Evolutionary conservation across 2,113 vertebrate species (phyloP).

Genomic region (Ploceus nigricollis): DNA sequence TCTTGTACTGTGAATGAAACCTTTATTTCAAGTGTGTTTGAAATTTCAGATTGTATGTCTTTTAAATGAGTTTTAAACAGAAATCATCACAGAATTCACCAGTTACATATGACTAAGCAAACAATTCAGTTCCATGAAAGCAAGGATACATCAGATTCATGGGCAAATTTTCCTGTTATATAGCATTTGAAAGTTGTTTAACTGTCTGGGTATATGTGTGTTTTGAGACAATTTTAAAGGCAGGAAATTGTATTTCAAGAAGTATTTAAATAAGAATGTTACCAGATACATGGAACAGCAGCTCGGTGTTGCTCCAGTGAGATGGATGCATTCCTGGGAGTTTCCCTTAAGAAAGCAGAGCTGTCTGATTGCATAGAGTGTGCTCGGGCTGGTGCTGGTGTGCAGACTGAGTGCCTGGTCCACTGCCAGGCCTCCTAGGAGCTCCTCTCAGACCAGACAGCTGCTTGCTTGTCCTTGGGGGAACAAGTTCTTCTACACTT

Average conservation of each 20-base stretch:
- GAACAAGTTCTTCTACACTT: background rate
- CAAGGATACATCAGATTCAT: background rate
- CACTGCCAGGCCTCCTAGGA: background rate
- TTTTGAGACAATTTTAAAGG: background rate
- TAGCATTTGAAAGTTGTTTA: background rate
- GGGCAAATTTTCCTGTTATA: background rate
- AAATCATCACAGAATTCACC: background rate
- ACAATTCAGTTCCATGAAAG: background rate
- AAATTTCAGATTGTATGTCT: background rate
- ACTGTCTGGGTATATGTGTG: background rate
- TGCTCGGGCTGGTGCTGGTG: background rate
- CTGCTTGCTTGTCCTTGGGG: background rate
- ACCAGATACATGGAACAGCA: background rate
- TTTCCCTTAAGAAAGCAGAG: background rate
- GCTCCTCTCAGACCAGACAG: background rate
- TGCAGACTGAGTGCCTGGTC: background rate
- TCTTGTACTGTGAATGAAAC: background rate
- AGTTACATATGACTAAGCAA: background rate
- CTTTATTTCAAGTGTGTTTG: background rate
- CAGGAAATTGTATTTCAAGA: slow-evolving; percentile 44
- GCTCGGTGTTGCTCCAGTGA: background rate
- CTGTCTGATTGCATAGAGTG: background rate
- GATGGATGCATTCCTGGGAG: background rate
- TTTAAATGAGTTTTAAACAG: background rate
- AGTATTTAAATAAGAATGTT: slow-evolving; percentile 18